A percentile compares a stretch with the other conserved stretches of the same genome.
phyloP scores from a whole-genome alignment of 1,140 invertebrate genomes.

The Sitobion miscanthi region DNA sequence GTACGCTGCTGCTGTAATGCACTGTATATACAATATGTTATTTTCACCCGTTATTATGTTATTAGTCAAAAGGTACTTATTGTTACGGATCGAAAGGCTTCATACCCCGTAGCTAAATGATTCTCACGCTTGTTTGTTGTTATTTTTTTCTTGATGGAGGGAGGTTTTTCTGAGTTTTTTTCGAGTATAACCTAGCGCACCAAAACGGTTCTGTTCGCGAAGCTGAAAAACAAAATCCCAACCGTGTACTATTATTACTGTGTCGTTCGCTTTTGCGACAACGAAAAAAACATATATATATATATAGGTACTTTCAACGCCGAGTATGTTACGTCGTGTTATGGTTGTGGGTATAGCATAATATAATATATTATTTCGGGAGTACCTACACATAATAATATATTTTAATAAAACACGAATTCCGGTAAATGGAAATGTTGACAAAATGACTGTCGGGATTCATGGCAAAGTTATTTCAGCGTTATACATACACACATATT shows the following conservation, averaged over 20 bases:
- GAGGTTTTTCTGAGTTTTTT: neutral
- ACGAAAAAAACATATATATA: neutral
- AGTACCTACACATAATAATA: neutral
- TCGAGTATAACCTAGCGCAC: neutral
- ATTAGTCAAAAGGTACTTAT: slow-evolving; percentile 44
- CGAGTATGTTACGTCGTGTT: neutral
- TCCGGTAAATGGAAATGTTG: neutral
- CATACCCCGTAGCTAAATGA: slow-evolving; percentile 30
- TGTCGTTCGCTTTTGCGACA: neutral
- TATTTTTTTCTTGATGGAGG: neutral
- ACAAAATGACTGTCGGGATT: slow-evolving; percentile 12
- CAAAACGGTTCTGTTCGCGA: neutral
- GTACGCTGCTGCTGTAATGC: neutral
- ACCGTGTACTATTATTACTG: neutral
- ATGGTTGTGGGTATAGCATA: neutral
- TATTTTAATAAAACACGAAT: neutral
- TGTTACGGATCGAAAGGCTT: slow-evolving; percentile 34
- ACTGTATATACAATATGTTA: neutral
- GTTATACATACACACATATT: neutral
- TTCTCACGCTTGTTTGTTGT: slow-evolving; percentile 34
- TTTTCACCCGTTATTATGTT: slow-evolving; percentile 45
- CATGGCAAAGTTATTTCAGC: neutral
- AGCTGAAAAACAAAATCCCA: neutral
- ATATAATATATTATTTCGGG: neutral
- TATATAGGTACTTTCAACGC: neutral